Conservation (phyloP, 2,888 invertebrate species). For the Meliscaeva auricollis region DNA sequence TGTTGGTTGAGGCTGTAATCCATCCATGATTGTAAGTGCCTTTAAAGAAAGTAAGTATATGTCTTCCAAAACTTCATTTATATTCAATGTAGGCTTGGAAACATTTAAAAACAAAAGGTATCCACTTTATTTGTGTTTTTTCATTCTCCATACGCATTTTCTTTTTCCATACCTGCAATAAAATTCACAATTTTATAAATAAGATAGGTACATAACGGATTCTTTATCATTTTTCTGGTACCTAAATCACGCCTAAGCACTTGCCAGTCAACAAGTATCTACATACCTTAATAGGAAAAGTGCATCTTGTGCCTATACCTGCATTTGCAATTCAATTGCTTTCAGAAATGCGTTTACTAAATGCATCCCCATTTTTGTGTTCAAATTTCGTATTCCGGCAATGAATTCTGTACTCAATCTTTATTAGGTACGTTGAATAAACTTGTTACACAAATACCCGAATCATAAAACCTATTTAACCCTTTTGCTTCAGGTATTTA, state of each 20-base stretch:
- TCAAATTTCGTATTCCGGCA: constrained; percentile 23
- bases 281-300: no score
- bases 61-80: no score
- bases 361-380: constrained; percentile 29
- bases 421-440: constrained; percentile 61
- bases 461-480: constrained; percentile 14
- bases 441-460: constrained; percentile 26
- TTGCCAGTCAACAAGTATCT: constrained; percentile 19
- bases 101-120: no score
- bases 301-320: not conserved
- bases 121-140: no score
- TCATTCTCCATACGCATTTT: no score
- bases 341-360: constrained; percentile 41
- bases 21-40: no score
- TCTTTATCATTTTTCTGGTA: not conserved
- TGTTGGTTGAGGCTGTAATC: no score
- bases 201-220: not conserved
- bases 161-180: no score
- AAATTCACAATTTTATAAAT: no score
- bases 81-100: no score
- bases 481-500: constrained; percentile 50
- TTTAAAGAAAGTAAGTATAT: no score
- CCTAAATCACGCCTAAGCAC: constrained; percentile 29
- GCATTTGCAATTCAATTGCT: not conserved
- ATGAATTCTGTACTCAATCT: constrained; percentile 52